These are phyloP conservation scores for Harpegnathos saltator DNA, from an alignment of 1,140 invertebrate genomes.

Conservation along the genomic window DNA sequence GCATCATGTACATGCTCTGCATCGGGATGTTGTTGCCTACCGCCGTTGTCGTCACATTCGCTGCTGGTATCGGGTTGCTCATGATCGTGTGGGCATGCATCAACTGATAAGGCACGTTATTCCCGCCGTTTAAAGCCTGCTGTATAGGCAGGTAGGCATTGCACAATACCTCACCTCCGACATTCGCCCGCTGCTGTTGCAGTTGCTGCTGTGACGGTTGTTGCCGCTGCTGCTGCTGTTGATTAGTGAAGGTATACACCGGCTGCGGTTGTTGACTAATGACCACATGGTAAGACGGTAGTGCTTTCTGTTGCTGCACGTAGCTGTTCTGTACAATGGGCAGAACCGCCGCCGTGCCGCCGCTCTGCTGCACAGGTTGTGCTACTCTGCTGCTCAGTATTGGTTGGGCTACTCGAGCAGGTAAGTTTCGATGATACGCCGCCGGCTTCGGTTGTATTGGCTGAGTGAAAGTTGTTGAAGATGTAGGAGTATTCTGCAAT, in stretches of 20 bases:
- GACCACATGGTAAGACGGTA: neutral
- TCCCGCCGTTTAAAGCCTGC: too few relatives aligned
- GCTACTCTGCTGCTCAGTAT: neutral
- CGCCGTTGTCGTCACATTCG: neutral
- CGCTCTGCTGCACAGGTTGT: neutral
- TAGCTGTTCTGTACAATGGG: slow-evolving; percentile 3
- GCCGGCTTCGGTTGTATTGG: neutral
- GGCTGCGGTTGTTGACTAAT: neutral
- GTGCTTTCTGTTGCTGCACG: neutral
- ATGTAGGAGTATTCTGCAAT: too few relatives aligned
- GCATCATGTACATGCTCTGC: neutral
- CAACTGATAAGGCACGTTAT: slow-evolving; percentile 2
- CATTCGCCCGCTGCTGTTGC: neutral
- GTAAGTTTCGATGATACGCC: slow-evolving; percentile 45
- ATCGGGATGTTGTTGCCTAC: neutral
- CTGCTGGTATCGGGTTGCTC: neutral
- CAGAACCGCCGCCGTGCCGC: neutral
- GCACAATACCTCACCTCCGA: neutral
- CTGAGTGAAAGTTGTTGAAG: neutral
- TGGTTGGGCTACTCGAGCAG: neutral
- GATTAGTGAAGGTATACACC: neutral
- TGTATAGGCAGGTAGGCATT: neutral
- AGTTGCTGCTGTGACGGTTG: neutral
- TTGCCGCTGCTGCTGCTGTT: neutral
- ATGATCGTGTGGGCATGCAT: neutral